Base-by-base conservation (phyloP, 35 echinoderm and acorn worm species). In the Acanthaster planci region DNA sequence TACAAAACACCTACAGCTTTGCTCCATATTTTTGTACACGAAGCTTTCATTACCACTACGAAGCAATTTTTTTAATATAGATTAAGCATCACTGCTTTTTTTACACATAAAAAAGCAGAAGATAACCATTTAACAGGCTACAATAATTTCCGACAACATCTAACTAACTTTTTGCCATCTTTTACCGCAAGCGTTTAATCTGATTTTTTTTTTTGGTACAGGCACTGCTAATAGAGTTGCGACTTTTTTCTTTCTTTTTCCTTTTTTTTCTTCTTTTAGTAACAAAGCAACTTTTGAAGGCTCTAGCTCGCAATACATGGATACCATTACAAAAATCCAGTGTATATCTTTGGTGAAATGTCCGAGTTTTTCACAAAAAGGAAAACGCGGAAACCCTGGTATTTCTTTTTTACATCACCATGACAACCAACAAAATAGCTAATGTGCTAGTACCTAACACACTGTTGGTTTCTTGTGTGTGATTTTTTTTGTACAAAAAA, bases 321-420 rank as follows among this genome's bases (percentile, higher is more conserved):
- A 72, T 34, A 72, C 30, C 34, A 72, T 47, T 72, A 72, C 64
- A 72, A 72, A 72, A 72, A 72, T 72, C 64, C 64, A 72, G 64
- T 72, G 64, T 72, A 72, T 72, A 72, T 72, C 64, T 72, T 72
- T 72, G 64, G 64, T 72, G 64, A 72, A 72, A 72, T 72, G 64
- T 72, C 64, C 64, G 64, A 72, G 64, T 72, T 72, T 72, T 72
- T 72, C 64, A 72, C 64, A 72, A 72, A 72, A 31, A 31, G 64
- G 64, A 72, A 72, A 72, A 72, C 64, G 64, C 64, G 64, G 64
- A 72, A 72, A 72, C 64, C 64, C 64, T 72, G 64, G 64, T 72
- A 72, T 72, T 72, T 72, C 26, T 21, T 67, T 67, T 26, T 67
- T 67, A 47, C 42, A 47, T 47, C 42, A 47, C 42, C 42, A 47